These are phyloP conservation scores for Metridium senile DNA, from an alignment of 92 coral and sea anemone species.

Conservation along the genomic window DNA sequence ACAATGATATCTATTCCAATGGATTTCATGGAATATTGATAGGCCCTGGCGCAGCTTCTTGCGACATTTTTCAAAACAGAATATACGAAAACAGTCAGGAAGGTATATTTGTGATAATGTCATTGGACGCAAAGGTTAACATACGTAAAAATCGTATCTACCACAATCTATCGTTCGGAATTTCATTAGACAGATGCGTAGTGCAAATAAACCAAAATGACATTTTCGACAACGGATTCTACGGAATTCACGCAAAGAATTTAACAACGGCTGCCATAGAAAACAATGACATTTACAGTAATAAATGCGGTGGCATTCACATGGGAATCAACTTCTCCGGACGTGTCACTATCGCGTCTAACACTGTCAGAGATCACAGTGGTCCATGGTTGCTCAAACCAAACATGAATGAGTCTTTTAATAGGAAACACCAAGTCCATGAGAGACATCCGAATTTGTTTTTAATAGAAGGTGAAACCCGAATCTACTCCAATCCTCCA, in stretches of 20 bases:
- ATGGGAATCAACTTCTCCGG: conserved; percentile 56
- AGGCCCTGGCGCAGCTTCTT: conserved; percentile 45
- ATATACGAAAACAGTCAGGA: conserved; percentile 63
- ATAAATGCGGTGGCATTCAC: conserved; percentile 78
- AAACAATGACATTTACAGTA: conserved; percentile 55
- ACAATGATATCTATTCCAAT: conserved; percentile 52
- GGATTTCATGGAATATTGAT: conserved; percentile 54
- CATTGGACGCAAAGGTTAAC: not conserved
- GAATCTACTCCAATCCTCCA: conserved; percentile 38
- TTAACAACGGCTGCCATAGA: conserved; percentile 41
- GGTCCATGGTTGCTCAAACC: conserved; percentile 58
- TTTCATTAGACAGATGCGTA: conserved; percentile 48
- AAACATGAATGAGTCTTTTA: not conserved
- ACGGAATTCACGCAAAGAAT: conserved; percentile 50
- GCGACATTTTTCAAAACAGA: conserved; percentile 37
- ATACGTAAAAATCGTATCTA: conserved; percentile 49
- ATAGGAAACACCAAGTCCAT: no score
- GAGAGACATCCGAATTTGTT: no score
- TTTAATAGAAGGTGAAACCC: conserved; percentile 10
- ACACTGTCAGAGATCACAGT: conserved; percentile 59
- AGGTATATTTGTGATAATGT: conserved; percentile 41
- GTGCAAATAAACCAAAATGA: conserved; percentile 34
- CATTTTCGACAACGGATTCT: conserved; percentile 71
- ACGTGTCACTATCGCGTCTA: conserved; percentile 48
- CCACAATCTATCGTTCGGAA: conserved; percentile 68